These are phyloP conservation scores for Lycaon pictus DNA, from an alignment of 2,113 vertebrate species.

Conservation along the genomic window DNA sequence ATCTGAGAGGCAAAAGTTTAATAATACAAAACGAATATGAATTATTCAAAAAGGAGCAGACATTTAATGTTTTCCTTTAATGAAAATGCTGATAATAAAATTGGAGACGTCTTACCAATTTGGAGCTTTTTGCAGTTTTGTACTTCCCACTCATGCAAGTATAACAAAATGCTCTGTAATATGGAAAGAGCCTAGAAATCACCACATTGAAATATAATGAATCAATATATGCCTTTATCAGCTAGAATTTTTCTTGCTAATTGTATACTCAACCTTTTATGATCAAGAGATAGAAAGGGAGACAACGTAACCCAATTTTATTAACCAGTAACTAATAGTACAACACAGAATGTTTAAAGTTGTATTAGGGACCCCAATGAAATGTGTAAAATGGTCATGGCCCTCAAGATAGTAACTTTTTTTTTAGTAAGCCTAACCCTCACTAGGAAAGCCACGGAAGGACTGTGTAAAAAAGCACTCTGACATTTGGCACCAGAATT, in stretches of 20 bases:
- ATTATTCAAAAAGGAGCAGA: slow-evolving; percentile 69
- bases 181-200: slow-evolving; percentile 55
- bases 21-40: slow-evolving; percentile 75
- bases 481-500: not conserved
- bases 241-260: slow-evolving; percentile 7
- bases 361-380: not conserved
- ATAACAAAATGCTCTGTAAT: slow-evolving; percentile 41
- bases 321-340: slow-evolving; percentile 28
- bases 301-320: not conserved
- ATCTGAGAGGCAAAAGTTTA: slow-evolving; percentile 75
- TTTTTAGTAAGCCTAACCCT: not conserved
- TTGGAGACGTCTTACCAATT: slow-evolving; percentile 65
- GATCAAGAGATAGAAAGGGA: slow-evolving; percentile 5
- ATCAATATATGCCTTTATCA: not conserved
- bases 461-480: not conserved
- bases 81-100: slow-evolving; percentile 73
- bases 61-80: slow-evolving; percentile 77
- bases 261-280: not conserved
- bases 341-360: not conserved
- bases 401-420: not conserved
- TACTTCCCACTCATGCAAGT: slow-evolving; percentile 51
- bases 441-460: not conserved
- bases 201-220: not conserved
- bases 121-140: slow-evolving; percentile 49
- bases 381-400: not conserved